Base-by-base conservation (phyloP, 2,113 vertebrate species). In the Pteruthius melanotis region DNA sequence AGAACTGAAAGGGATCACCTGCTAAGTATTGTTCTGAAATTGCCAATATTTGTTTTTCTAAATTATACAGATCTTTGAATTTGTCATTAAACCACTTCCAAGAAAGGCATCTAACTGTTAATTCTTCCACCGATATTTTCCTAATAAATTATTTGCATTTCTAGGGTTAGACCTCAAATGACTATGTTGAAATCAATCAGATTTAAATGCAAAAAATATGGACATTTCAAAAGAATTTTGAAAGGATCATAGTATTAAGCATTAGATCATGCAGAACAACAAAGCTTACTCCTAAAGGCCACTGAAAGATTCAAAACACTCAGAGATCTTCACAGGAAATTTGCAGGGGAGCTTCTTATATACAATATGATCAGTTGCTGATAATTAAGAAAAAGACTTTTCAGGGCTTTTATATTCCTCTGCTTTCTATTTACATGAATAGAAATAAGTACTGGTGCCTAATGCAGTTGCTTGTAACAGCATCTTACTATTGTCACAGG, bases 401-500 rank as follows among this genome's bases (percentile, higher is more conserved):
- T 79, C 23, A 82, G 33, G 4, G 13, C 12, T 40, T 19, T 17
- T 81, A 5, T 45, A 11, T 53, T 50, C 35, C 10, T 74, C 66
- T 4, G 1, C 17, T 50, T 82, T 82, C 52, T 71, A 13, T 52
- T 50, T 2, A 1, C 21, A 61, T 1, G 1, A 60, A 23, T 2
- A 63, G 40, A 80, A 92, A 39, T 27, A 71, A 88, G 24, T 26
- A 30, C 27, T 47, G 40, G 45, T 77, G 45, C n/a, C 26, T 40
- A 45, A 39, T 2, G 3, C 1, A 2, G 40, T 30, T 7, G 1
- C 35, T 60, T n/a, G 6, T 44, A 64, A 40, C 17, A 64, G 15
- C 3, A 2, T 9, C 50, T 60, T 60, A 13, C 21, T 69, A 49
- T 54, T 61, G 14, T 56, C 49, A 72, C 7, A 33, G 65, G 16